Conservation (phyloP, 2,113 vertebrate genomes). For the Casuarius casuarius region DNA sequence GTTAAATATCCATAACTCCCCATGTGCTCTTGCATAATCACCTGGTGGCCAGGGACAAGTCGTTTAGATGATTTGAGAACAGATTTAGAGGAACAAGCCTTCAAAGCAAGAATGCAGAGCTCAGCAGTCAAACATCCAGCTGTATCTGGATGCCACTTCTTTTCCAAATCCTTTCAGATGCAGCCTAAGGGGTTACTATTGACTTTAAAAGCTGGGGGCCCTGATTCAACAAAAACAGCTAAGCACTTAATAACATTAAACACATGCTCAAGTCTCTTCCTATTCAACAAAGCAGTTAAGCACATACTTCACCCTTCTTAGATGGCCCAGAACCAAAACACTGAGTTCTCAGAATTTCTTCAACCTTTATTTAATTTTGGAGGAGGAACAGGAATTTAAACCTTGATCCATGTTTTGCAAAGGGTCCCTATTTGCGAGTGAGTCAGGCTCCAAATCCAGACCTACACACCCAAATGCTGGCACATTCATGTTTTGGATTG, state of each 20-base stretch:
- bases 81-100: constrained; percentile 10
- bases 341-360: not conserved
- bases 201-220: constrained; percentile 40
- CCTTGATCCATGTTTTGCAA: not conserved
- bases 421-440: constrained; percentile 12
- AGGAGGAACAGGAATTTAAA: constrained; percentile 13
- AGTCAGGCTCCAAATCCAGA: constrained; percentile 25
- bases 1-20: not conserved
- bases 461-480: constrained; percentile 13
- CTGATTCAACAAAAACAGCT: constrained; percentile 56
- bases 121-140: constrained; percentile 33
- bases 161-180: constrained; percentile 62
- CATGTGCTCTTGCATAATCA: not conserved
- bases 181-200: constrained; percentile 43
- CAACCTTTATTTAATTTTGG: not conserved
- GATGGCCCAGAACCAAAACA: constrained; percentile 43
- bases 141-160: constrained; percentile 30
- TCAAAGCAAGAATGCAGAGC: constrained; percentile 49
- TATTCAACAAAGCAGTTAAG: constrained; percentile 49
- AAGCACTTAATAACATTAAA: constrained; percentile 68
- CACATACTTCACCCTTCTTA: constrained; percentile 11
- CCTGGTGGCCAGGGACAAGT: not conserved
- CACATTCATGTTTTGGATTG: not conserved
- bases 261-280: constrained; percentile 51
- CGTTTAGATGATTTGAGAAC: not conserved